Evolutionary conservation across 2,888 invertebrate genomes (phyloP).

Genomic region (Folsomia manolachei): DNA sequence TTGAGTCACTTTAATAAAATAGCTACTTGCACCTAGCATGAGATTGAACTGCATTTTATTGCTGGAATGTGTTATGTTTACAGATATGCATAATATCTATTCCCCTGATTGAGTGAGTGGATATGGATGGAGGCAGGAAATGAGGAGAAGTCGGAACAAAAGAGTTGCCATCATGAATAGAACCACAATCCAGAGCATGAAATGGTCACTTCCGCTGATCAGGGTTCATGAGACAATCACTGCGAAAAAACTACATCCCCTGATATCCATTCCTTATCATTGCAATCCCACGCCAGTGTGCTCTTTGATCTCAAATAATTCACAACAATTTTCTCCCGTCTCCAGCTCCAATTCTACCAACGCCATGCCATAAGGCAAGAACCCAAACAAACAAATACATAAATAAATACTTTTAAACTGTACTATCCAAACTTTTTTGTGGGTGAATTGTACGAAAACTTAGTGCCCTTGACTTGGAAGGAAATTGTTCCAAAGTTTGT

Average conservation of each 20-base stretch:
- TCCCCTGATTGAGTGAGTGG: background rate
- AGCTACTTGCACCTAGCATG: background rate
- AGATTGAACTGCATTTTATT: background rate
- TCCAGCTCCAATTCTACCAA: background rate
- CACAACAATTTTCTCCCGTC: slow-evolving; percentile 23
- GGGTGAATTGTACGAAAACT: too few species aligned
- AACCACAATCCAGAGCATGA: slow-evolving; percentile 49
- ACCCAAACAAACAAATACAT: too few species aligned
- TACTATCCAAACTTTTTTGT: too few species aligned
- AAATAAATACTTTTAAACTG: too few species aligned
- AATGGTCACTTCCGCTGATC: slow-evolving; percentile 50
- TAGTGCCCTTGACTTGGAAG: background rate
- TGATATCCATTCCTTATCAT: slow-evolving; percentile 29
- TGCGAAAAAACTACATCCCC: slow-evolving; percentile 24
- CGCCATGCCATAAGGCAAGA: too few species aligned
- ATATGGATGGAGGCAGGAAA: slow-evolving; percentile 18
- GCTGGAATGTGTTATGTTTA: too few species aligned
- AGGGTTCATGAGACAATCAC: slow-evolving; percentile 20
- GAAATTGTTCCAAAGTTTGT: background rate
- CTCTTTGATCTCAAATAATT: slow-evolving; percentile 39
- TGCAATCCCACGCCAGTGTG: slow-evolving; percentile 28
- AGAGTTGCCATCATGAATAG: slow-evolving; percentile 12
- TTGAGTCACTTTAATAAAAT: background rate
- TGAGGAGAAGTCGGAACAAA: slow-evolving; percentile 17
- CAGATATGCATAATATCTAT: too few species aligned